These are phyloP conservation scores for Pelecanoides urinatrix DNA, from an alignment of 2,113 vertebrate genomes.

Conservation along the genomic window DNA sequence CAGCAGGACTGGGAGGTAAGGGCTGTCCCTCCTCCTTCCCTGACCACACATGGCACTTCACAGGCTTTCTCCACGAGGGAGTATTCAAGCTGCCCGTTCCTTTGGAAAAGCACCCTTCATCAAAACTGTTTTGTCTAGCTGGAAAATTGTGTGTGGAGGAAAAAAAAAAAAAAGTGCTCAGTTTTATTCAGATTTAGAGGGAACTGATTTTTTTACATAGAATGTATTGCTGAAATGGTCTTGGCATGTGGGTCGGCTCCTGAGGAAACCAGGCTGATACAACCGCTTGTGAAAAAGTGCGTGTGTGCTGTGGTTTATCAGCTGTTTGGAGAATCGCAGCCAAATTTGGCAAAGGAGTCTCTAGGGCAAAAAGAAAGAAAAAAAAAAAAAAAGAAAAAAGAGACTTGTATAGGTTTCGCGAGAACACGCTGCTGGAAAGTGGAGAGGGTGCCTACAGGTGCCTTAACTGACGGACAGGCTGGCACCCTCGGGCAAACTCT, in stretches of 20 bases:
- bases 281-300: accelerated
- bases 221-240: not conserved
- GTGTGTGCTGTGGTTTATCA: not conserved
- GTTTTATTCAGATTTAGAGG: not conserved
- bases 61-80: not conserved
- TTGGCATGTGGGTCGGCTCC: accelerated
- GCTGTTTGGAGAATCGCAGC: not conserved
- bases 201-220: not conserved
- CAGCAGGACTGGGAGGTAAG: not conserved
- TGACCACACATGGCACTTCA: not conserved
- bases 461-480: accelerated
- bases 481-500: accelerated
- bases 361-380: not conserved
- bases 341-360: not conserved
- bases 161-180: not conserved
- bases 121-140: not conserved
- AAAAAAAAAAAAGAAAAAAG: accelerated
- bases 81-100: accelerated
- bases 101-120: not conserved
- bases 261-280: not conserved
- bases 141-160: not conserved
- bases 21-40: not conserved
- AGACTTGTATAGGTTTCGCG: not conserved
- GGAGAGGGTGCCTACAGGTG: not conserved
- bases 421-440: not conserved